These are phyloP conservation scores for Lamellibrachia luymesi DNA, from an alignment of 1,140 invertebrate species.

Conservation along the genomic window DNA sequence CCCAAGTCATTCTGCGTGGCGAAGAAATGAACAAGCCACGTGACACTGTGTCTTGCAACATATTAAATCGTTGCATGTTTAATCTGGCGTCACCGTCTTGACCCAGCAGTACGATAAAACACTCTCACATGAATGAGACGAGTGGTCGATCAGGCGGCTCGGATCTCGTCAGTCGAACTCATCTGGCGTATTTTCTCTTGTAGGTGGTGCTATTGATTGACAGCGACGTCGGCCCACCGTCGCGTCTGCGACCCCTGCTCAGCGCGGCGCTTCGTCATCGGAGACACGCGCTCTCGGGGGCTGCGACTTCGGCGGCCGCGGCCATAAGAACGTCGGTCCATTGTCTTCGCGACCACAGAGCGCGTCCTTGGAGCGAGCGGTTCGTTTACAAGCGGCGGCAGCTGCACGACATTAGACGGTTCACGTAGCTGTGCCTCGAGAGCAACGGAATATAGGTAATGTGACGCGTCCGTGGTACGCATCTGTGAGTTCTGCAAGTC, in stretches of 20 bases:
- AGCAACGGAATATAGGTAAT: not conserved
- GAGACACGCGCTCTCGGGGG: too few species aligned
- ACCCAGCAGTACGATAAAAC: not conserved
- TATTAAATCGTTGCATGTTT: too few species aligned
- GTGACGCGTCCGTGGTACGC: not conserved
- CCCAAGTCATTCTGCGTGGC: too few species aligned
- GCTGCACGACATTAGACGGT: not conserved
- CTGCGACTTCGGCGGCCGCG: not conserved
- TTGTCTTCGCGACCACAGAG: not conserved
- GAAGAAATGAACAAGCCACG: not conserved
- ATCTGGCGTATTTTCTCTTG: not conserved
- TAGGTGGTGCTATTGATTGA: not conserved
- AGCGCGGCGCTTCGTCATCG: not conserved
- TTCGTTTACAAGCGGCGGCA: not conserved
- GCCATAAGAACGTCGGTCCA: not conserved
- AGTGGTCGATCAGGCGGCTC: not conserved
- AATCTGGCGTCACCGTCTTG: not conserved
- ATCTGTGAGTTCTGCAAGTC: not conserved
- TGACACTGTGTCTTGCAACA: not conserved
- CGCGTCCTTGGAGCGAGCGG: not conserved
- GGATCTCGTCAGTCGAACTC: not conserved
- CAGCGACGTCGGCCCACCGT: not conserved
- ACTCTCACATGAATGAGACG: not conserved
- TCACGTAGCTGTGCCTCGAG: not conserved
- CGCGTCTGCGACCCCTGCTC: not conserved